Conservation (phyloP, 2,113 vertebrate genomes). For the Coregonus clupeaformis region DNA sequence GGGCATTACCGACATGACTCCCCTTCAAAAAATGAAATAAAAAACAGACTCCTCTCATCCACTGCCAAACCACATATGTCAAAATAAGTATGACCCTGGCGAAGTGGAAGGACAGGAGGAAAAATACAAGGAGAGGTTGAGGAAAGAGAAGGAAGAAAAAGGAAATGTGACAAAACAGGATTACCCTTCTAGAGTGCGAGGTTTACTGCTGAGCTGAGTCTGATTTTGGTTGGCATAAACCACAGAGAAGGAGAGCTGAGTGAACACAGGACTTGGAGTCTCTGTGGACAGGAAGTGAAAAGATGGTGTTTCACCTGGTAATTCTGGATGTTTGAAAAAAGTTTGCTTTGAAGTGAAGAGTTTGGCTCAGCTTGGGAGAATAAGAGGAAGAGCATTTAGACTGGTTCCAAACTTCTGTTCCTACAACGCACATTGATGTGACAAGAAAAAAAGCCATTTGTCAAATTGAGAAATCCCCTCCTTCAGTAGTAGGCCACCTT, state of each 20-base stretch:
- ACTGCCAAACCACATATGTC: slow-evolving; percentile 67
- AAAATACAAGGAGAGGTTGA: slow-evolving; percentile 63
- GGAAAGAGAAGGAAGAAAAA: slow-evolving; percentile 13
- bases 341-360: background rate
- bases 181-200: background rate
- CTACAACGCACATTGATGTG: background rate
- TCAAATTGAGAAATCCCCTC: no score
- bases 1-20: slow-evolving; percentile 59
- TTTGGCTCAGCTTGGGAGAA: background rate
- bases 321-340: slow-evolving; percentile 48
- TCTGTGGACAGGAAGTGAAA: slow-evolving; percentile 62
- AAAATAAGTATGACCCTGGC: slow-evolving; percentile 58
- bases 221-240: background rate
- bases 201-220: background rate
- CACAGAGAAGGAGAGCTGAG: background rate
- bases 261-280: slow-evolving; percentile 12
- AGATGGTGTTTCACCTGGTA: slow-evolving; percentile 65
- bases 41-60: slow-evolving; percentile 48
- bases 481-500: background rate
- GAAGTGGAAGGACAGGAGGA: slow-evolving; percentile 47
- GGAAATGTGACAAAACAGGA: slow-evolving; percentile 41
- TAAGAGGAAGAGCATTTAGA: background rate
- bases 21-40: slow-evolving; percentile 56
- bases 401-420: background rate
- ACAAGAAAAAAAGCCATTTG: background rate